Evolutionary conservation across 2,888 invertebrate species (phyloP), one percentile per base, ranked within the genome.

Genomic region (Lapara coniferarum): DNA sequence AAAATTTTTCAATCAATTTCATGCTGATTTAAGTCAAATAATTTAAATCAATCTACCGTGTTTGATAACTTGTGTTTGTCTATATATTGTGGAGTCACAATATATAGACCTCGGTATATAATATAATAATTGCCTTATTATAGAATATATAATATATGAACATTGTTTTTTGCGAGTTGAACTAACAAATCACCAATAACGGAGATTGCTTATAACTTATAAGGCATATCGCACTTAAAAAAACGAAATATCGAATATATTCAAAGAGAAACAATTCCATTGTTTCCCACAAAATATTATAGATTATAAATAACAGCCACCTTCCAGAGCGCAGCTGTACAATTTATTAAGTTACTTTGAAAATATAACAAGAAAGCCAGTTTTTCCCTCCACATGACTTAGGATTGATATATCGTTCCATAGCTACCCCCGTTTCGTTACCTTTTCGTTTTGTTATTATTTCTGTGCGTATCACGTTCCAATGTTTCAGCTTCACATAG

Each of bases 381-480:
- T 59, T 69, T 69, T 63, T 69, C 68, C 68, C 63, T 69, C 73
- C 56, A 75, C 75, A 74, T 74, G 75, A 81, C 72, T 72, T 72
- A 73, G 80, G 79, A 80, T 82, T 81, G 81, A 83, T 82, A 82
- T 82, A 78, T 78, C 77, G 73, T 69, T 77, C 77, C 73, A 69
- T 76, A 75, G 73, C 78, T 75, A 77, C 78, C 81, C 80, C 52
- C 58, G 66, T 69, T 66, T 56, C 69, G 57, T 69, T 69, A 79
- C 77, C 79, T 79, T 80, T 78, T 77, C 78, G 77, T 81, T 82
- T 78, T 83, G 83, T 84, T 85, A 84, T 84, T 84, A 81, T 84
- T 82, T 83, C 79, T 77, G 84, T 87, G 83, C 87, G 83, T 84
- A 83, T 88, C 88, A 87, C 91, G 89, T 90, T 78, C 83, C 79